A percentile compares a stretch with the other conserved stretches of the same genome.
phyloP scores from a whole-genome alignment of 2,113 vertebrate genomes.

The Scortum barcoo region DNA sequence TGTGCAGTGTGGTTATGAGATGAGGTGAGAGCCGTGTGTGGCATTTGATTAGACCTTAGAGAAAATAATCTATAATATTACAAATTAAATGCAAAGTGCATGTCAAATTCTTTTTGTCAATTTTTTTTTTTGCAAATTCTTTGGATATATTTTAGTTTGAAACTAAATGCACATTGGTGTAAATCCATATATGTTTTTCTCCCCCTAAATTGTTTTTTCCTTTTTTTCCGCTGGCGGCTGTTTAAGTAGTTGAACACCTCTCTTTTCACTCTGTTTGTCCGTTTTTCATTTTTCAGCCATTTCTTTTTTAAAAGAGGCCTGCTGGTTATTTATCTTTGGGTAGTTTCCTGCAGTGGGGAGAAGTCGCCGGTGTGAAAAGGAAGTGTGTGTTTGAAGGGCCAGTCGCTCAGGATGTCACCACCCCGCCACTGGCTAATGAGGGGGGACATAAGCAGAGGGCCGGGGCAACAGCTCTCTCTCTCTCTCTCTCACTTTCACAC shows the following conservation, averaged over 20 bases:
- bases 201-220: not conserved
- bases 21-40: slow-evolving; percentile 16
- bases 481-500: slow-evolving; percentile 35
- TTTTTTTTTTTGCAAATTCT: not conserved
- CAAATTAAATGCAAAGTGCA: not conserved
- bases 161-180: not conserved
- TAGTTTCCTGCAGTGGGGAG: slow-evolving; percentile 74
- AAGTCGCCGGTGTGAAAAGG: slow-evolving; percentile 81
- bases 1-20: slow-evolving; percentile 6
- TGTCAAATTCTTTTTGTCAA: not conserved
- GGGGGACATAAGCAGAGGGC: slow-evolving; percentile 76
- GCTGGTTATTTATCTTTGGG: slow-evolving; percentile 68
- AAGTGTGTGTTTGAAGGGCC: slow-evolving; percentile 85
- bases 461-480: slow-evolving; percentile 43
- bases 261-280: not conserved
- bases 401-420: slow-evolving; percentile 85
- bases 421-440: slow-evolving; percentile 83
- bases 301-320: slow-evolving; percentile 45
- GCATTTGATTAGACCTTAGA: slow-evolving; percentile 3
- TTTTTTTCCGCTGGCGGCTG: not conserved
- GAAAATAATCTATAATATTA: not conserved
- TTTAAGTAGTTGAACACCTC: not conserved
- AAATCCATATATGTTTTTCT: not conserved
- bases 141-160: not conserved
- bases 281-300: slow-evolving; percentile 25